Evolutionary conservation across 2,888 invertebrate species (phyloP).

Genomic region (Hecatera dysodea): DNA sequence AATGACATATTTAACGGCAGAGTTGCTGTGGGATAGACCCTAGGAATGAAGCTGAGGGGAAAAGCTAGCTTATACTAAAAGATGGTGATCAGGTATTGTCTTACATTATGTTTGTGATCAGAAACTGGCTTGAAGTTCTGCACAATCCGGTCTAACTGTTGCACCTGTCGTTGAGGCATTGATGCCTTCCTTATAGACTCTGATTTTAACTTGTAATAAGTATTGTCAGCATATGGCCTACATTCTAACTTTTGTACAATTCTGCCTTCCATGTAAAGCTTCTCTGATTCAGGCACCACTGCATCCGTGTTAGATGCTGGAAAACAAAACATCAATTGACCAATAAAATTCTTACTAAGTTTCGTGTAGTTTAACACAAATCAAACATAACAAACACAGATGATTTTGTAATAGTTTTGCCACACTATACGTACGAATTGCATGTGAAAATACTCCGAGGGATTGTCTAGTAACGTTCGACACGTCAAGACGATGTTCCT

Average conservation of each 20-base stretch:
- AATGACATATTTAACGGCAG: not conserved
- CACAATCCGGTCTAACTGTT: slow-evolving; percentile 96
- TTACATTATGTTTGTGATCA: slow-evolving; percentile 97
- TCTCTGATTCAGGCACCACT: slow-evolving; percentile 94
- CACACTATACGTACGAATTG: slow-evolving; percentile 91
- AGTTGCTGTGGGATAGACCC: not conserved
- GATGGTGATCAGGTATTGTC: slow-evolving; percentile 63
- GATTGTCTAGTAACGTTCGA: slow-evolving; percentile 97
- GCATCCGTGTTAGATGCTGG: slow-evolving; percentile 92
- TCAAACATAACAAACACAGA: slow-evolving; percentile 3
- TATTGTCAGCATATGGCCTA: slow-evolving; percentile 96
- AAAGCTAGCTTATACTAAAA: not conserved
- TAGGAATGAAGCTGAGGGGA: not conserved
- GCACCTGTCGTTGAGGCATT: slow-evolving; percentile 96
- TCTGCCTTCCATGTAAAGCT: slow-evolving; percentile 97
- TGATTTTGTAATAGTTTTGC: not conserved
- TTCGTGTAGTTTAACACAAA: slow-evolving; percentile 2
- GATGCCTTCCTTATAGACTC: slow-evolving; percentile 97
- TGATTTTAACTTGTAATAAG: slow-evolving; percentile 97
- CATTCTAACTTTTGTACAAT: slow-evolving; percentile 99
- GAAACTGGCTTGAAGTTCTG: slow-evolving; percentile 98
- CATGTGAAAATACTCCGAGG: slow-evolving; percentile 97
- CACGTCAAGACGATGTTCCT: slow-evolving; percentile 97
- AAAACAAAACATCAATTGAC: slow-evolving; percentile 42
- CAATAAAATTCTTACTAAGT: not conserved